Conservation (phyloP, 2,113 vertebrate genomes). For the Paraplagusia blochii region DNA sequence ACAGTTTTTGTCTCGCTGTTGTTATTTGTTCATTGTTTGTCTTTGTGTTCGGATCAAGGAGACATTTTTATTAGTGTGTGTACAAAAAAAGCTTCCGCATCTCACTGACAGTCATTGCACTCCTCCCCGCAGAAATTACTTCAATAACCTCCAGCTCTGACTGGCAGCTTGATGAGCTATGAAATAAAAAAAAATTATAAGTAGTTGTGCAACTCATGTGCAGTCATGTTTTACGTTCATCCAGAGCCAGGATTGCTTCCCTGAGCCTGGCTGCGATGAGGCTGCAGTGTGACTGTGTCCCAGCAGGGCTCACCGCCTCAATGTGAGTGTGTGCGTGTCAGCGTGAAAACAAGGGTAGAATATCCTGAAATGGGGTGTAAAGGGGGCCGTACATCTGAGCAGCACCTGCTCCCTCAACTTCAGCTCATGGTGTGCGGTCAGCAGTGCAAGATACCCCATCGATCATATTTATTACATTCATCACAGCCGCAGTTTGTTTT, state of each 20-base stretch:
- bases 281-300: slow-evolving; percentile 28
- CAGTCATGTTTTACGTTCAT: slow-evolving; percentile 35
- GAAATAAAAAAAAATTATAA: slow-evolving; percentile 53
- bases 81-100: slow-evolving; percentile 12
- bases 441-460: slow-evolving; percentile 64
- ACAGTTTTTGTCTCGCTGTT: not conserved
- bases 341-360: slow-evolving; percentile 18
- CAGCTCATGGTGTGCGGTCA: slow-evolving; percentile 71
- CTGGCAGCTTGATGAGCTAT: slow-evolving; percentile 48
- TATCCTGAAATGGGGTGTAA: slow-evolving; percentile 10
- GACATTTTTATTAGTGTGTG: slow-evolving; percentile 35
- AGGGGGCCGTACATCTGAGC: slow-evolving; percentile 65
- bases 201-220: slow-evolving; percentile 38
- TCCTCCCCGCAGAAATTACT: slow-evolving; percentile 33
- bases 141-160: slow-evolving; percentile 41
- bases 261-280: slow-evolving; percentile 12
- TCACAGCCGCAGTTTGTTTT: slow-evolving; percentile 74
- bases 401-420: slow-evolving; percentile 72
- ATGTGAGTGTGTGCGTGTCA: not conserved
- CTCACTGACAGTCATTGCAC: slow-evolving; percentile 5
- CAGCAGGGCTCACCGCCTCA: slow-evolving; percentile 39
- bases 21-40: not conserved
- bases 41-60: slow-evolving; percentile 29
- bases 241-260: slow-evolving; percentile 28
- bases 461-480: slow-evolving; percentile 75